Percentiles rank a stretch among this genome's conserved stretches.
Evolutionary conservation across 30 jellyfish, hydroid and myxozoan species (phyloP).

Genomic region (Aurelia sp.): DNA sequence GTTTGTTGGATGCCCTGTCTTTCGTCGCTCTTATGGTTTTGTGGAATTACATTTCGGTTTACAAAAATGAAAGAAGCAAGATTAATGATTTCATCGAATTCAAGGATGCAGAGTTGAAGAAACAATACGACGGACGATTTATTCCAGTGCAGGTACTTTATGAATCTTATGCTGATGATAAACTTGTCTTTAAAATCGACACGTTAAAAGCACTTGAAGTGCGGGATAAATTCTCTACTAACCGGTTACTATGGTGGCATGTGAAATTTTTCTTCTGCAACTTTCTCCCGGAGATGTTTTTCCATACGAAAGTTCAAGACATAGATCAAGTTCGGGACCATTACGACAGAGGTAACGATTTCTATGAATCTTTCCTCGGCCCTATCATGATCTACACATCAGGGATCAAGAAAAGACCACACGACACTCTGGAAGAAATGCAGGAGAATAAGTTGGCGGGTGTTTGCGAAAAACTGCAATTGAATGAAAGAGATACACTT

Average conservation of each 20-base stretch:
- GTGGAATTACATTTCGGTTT: slow-evolving; percentile 58
- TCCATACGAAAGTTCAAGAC: slow-evolving; percentile 82
- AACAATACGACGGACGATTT: slow-evolving; percentile 51
- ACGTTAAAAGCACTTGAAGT: slow-evolving; percentile 73
- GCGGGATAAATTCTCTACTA: slow-evolving; percentile 71
- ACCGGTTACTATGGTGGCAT: slow-evolving; percentile 92
- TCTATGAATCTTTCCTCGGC: slow-evolving; percentile 85
- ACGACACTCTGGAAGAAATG: slow-evolving; percentile 85
- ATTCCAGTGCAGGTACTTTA: slow-evolving; percentile 86
- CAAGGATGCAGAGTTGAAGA: slow-evolving; percentile 54
- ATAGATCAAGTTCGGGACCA: slow-evolving; percentile 86
- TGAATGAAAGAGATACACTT: slow-evolving; percentile 58
- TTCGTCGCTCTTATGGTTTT: slow-evolving; percentile 36
- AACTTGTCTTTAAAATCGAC: slow-evolving; percentile 75
- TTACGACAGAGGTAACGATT: slow-evolving; percentile 96
- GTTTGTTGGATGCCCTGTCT: slow-evolving; percentile 27
- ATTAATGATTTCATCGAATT: slow-evolving; percentile 77
- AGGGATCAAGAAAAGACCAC: slow-evolving; percentile 61
- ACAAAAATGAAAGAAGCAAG: slow-evolving; percentile 37
- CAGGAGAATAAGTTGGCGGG: slow-evolving; percentile 73
- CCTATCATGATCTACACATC: slow-evolving; percentile 87
- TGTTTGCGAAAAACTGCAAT: slow-evolving; percentile 77
- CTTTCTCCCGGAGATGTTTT: slow-evolving; percentile 86
- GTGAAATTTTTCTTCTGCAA: slow-evolving; percentile 81
- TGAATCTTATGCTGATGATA: slow-evolving; percentile 89